Conservation (phyloP, 2,888 invertebrate species). For the Thumatha senex region DNA sequence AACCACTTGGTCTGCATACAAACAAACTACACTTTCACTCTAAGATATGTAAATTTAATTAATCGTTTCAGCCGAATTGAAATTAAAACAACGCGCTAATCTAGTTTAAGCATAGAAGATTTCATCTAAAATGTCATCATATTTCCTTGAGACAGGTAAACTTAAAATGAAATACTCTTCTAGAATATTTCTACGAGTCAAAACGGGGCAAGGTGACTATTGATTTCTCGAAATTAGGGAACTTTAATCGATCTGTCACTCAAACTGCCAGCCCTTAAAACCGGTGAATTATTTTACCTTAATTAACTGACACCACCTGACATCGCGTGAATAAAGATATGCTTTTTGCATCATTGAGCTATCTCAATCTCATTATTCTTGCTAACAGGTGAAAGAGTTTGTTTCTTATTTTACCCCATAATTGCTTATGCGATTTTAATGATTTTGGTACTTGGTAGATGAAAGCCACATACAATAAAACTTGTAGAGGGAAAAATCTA, state of each 20-base stretch:
- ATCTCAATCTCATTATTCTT: neutral
- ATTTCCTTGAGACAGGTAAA: slow-evolving; percentile 30
- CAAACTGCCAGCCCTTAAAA: slow-evolving; percentile 32
- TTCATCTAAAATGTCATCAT: slow-evolving; percentile 38
- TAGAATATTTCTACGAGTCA: slow-evolving; percentile 16
- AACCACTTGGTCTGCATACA: neutral
- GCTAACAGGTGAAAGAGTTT: neutral
- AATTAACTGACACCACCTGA: slow-evolving; percentile 31
- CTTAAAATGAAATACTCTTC: slow-evolving; percentile 18
- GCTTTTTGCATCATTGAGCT: slow-evolving; percentile 10
- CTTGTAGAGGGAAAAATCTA: too few relatives aligned
- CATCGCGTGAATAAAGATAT: slow-evolving; percentile 17
- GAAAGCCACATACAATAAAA: too few relatives aligned
- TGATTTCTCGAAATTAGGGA: slow-evolving; percentile 38
- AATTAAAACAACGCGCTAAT: neutral
- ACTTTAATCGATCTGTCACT: slow-evolving; percentile 59
- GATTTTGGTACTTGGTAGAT: too few relatives aligned
- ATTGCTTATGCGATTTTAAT: too few relatives aligned
- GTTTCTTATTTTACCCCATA: too few relatives aligned
- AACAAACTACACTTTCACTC: slow-evolving; percentile 13
- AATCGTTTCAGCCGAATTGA: slow-evolving; percentile 12
- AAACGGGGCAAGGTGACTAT: slow-evolving; percentile 20
- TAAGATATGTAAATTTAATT: slow-evolving; percentile 1
- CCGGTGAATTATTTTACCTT: slow-evolving; percentile 28
- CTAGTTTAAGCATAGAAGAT: slow-evolving; percentile 15